Evolutionary conservation across 2,888 invertebrate species (phyloP), one percentile per base, ranked within the genome.

Genomic region (Eudemis profundana): DNA sequence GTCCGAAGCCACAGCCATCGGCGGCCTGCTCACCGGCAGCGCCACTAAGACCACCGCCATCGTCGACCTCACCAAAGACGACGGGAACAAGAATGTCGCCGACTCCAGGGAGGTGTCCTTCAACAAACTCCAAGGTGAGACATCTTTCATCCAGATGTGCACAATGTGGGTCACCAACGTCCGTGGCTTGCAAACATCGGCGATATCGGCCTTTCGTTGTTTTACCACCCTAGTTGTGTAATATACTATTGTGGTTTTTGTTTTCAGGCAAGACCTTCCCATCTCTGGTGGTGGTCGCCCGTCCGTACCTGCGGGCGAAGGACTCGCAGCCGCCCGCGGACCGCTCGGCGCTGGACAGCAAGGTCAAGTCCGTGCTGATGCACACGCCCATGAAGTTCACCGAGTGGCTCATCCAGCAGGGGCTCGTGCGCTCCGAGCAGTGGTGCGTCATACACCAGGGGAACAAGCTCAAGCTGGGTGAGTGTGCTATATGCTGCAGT

Each of bases 391-490:
- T 96, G 70, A 96, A 96, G 85, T 97, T 97, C 79, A 96, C 97
- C 0, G 97, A 97, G 88, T 97, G 97, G 97, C 93, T 97, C 56
- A 96, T 97, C 66, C 97, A 97, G 78, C 96, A 96, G 80, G 97
- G 97, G 0, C 82, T 97, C 1, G 94, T 97, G 1, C 93, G 95
- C 36, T 95, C 96, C 0, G 96, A 97, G 77, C 97, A 97, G 81
- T 94, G 93, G 82, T 97, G 97, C 77, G 90, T 93, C 0, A 86
- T 94, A 57, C 97, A 97, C 81, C 84, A 93, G 0, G 93, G 93
- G 56, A 94, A 93, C 68, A 95, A 95, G 73, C 90, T 97, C 0
- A 97, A 97, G 79, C 87, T 97, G 4, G 96, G 95, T 93, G 64
- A 81, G 88, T n/a, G n/a, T n/a, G n/a, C n/a, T n/a, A n/a, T n/a